Evolutionary conservation across 2,888 invertebrate genomes (phyloP), one percentile per base, ranked within the genome.

Genomic region (Oegoconia quadripuncta): DNA sequence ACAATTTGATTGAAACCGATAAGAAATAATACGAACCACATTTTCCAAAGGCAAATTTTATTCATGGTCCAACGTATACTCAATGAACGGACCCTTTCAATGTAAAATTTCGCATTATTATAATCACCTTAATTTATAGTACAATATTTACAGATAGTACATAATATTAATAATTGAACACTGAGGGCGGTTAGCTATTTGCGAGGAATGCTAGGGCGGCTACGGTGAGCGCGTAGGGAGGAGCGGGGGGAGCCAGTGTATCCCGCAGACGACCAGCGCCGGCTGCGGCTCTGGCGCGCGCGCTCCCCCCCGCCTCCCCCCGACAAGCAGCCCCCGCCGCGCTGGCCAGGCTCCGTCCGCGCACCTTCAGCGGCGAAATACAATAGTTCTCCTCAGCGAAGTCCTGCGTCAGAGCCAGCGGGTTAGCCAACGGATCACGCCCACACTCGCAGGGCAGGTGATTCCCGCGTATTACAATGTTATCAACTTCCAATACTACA

Each of bases 391-490:
- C 92, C 40, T 91, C 89, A 43, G 92, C 87, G 63, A 95, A 94
- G 42, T 92, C 91, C 41, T 78, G 76, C 34, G 82, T 80, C 44
- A 93, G 90, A 14, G 93, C 93, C 47, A 95, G 81, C 23, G 95
- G 93, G 46, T 94, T 93, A 39, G 92, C 91, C 37, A 95, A 82
- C 20, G 96, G 89, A 40, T 93, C 91, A 61, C 93, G 93, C 55
- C 94, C 95, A 64, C 96, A 96, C 75, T 95, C 95, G 73, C 96
- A 96, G 2, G 95, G 95, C 67, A 96, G 92, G 65, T 95, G 95
- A 74, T 96, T 96, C 33, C 92, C 91, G 40, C 91, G 86, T 59
- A 95, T 92, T 60, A 92, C 90, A 44, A 95, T 77, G 53, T 90
- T 90, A 45, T 92, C 92, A 34, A 95, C 93, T 49, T 93, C 90